A percentile compares a stretch with the other conserved stretches of the same genome.
Conservation (phyloP, 1,140 invertebrate species). For the Pararge aegeria region DNA sequence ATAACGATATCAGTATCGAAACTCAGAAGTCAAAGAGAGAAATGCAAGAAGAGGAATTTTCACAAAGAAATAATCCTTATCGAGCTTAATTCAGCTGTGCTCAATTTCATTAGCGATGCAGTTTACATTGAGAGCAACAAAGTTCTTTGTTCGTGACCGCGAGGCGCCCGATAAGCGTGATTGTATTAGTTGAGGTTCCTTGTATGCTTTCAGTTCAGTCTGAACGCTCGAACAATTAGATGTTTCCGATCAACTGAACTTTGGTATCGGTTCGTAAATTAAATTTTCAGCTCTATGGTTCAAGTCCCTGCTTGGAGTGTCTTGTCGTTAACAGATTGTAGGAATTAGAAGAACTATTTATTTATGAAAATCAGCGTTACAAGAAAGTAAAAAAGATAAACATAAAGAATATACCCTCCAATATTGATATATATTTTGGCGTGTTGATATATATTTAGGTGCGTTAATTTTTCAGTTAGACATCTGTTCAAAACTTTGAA, state of each 20-base stretch:
- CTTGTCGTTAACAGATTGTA: no score
- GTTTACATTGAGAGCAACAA: conserved; percentile 2
- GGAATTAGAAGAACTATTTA: no score
- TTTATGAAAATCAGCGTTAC: no score
- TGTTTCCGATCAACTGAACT: conserved; percentile 4
- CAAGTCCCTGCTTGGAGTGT: no score
- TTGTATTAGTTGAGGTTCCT: not conserved
- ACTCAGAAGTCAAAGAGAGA: not conserved
- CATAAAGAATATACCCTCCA: no score
- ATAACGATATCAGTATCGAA: not conserved
- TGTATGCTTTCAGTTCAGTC: not conserved
- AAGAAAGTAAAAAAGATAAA: no score
- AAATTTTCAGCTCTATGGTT: not conserved
- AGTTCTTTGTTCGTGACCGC: not conserved
- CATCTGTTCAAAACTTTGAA: no score
- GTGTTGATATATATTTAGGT: no score
- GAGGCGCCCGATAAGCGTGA: not conserved
- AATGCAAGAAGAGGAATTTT: not conserved
- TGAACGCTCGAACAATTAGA: conserved; percentile 4
- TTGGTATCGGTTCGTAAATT: not conserved
- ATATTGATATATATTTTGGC: no score
- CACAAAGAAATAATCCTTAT: not conserved
- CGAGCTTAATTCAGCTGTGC: not conserved
- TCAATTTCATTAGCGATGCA: conserved; percentile 3
- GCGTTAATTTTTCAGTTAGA: no score